Evolutionary conservation across 2,888 invertebrate species (phyloP).

Genomic region (Sphaerophoria rueppellii): DNA sequence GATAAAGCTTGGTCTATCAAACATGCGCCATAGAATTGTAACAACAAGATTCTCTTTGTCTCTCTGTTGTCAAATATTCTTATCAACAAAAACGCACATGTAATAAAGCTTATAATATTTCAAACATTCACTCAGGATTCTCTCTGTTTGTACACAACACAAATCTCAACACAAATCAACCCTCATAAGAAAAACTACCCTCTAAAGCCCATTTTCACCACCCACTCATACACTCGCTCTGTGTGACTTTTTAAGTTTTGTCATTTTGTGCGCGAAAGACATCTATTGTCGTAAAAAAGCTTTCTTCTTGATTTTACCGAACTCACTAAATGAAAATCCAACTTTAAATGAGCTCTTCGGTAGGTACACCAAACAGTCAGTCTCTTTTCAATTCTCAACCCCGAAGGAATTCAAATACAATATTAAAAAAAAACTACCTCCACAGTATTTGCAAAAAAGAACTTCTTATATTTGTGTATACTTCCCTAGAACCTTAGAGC

Average conservation of each 20-base stretch:
- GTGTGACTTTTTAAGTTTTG: constrained; percentile 13
- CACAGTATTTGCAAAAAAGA: constrained; percentile 29
- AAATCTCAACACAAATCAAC: constrained; percentile 21
- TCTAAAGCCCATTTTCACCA: background rate
- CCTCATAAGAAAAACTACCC: constrained; percentile 27
- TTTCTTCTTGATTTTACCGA: background rate
- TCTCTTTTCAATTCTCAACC: constrained; percentile 56
- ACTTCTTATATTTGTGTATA: constrained; percentile 42
- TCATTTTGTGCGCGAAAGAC: constrained; percentile 6
- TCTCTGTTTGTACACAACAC: constrained; percentile 16
- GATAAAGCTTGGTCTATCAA: constrained; percentile 49
- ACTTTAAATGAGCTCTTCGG: constrained; percentile 35
- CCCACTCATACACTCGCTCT: constrained; percentile 8
- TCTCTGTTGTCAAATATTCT: constrained; percentile 61
- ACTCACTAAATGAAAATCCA: constrained; percentile 12
- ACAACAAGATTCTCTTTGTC: constrained; percentile 9
- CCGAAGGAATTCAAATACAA: constrained; percentile 38
- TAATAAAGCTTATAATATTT: constrained; percentile 21
- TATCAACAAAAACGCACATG: constrained; percentile 66
- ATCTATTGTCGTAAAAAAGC: constrained; percentile 59
- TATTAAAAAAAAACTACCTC: background rate
- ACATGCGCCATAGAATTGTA: constrained; percentile 45
- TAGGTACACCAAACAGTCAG: constrained; percentile 53
- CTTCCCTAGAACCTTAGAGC: constrained; percentile 12
- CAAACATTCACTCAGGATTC: constrained; percentile 31